These are phyloP conservation scores for Drosophila pruinosa DNA, from an alignment of 1,140 invertebrate genomes.

Conservation along the genomic window DNA sequence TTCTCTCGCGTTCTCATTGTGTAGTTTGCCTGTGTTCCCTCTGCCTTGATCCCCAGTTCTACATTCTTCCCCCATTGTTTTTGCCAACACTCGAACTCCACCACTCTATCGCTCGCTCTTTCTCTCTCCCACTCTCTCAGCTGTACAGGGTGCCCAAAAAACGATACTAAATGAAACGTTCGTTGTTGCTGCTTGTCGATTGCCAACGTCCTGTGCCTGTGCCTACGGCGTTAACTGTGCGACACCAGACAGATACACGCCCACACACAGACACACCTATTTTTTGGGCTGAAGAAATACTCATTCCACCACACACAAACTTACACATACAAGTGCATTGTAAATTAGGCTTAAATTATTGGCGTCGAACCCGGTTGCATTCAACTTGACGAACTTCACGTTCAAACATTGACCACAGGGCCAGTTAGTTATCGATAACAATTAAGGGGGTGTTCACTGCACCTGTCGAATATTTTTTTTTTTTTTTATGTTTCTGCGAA, in stretches of 20 bases:
- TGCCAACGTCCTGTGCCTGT: conserved; percentile 75
- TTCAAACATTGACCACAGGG: conserved; percentile 17
- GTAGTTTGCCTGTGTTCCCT: conserved; percentile 18
- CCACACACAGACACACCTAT: conserved; percentile 33
- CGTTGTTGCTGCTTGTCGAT: conserved; percentile 80
- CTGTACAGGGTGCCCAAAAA: conserved; percentile 67
- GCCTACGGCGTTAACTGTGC: conserved; percentile 57
- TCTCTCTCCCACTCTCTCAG: conserved; percentile 36
- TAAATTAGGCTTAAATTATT: conserved; percentile 16
- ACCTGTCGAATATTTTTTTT: background rate
- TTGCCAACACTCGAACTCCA: conserved; percentile 7
- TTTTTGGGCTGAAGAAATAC: conserved; percentile 6
- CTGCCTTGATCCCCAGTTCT: background rate
- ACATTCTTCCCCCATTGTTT: background rate
- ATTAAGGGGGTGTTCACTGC: conserved; percentile 4
- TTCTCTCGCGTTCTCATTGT: background rate
- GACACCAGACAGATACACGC: conserved; percentile 20
- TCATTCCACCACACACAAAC: conserved; percentile 3
- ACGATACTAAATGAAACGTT: conserved; percentile 45
- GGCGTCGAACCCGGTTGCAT: conserved; percentile 31
- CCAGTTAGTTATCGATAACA: background rate
- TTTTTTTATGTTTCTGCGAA: background rate
- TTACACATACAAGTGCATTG: conserved; percentile 7
- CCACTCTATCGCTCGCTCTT: background rate
- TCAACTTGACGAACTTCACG: conserved; percentile 26